Base-by-base conservation (phyloP, 2,888 invertebrate genomes). In the Myopa tessellatipennis region DNA sequence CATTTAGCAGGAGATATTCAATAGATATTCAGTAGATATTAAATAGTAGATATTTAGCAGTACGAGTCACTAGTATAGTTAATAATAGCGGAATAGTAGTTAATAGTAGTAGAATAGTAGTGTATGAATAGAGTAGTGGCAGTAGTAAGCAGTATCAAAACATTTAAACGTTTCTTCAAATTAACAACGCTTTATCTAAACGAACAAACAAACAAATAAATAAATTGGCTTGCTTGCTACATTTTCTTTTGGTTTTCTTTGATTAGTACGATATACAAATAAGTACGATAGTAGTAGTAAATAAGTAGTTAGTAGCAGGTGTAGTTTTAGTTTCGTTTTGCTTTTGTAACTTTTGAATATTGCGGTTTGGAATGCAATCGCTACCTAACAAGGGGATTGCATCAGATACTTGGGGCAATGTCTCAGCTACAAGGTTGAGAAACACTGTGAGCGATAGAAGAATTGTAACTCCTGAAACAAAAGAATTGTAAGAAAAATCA, bases 301-400 rank as follows among this genome's bases (percentile, higher is more conserved):
- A 45, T 78, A 77, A 79, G 72, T 78, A 74, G 10, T 6, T 45
- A 77, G 65, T 71, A 75, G 60, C n/a, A 26, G 18, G 1, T 26
- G 10, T 65, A 14, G 65, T 65, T 65, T 65, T 14, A 12, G 38
- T 65, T 77, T 70, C 68, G 61, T 74, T 71, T 78, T 79, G 74
- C 69, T 70, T 77, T 80, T 78, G 34, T 85, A 85, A 82, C 83
- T 82, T 81, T 85, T 86, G 84, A 85, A 86, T 86, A 86, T 88
- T 87, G 88, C 87, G 87, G 87, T 85, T 86, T 87, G 88, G 85
- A 88, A 88, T 89, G 89, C 89, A 89, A 89, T 89, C 88, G 93
- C 93, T 95, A 97, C 98, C 98, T 95, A 99, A 98, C 93, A 99
- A 93, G 92, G 99, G 98, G 92, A 99, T 98, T 91, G 98, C 98